A percentile compares a stretch with the other conserved stretches of the same genome.
phyloP scores from a whole-genome alignment of 2,797 vertebrate genomes.

The Periparus ater region DNA sequence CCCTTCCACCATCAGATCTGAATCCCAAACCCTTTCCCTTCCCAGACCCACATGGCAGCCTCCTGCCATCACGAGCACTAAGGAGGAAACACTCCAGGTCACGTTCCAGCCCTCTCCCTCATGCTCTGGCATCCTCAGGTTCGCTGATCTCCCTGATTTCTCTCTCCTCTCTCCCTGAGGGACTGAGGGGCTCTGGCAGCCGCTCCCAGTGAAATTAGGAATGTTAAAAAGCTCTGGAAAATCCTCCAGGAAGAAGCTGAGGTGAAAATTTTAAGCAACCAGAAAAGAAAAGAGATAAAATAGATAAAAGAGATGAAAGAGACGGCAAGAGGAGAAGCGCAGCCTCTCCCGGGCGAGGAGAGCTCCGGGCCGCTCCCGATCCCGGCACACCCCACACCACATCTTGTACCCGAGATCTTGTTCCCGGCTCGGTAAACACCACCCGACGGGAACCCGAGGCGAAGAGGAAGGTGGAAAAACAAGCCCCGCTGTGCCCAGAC shows the following conservation, averaged over 20 bases:
- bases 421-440: background rate
- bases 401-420: background rate
- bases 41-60: background rate
- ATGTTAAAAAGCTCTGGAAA: background rate
- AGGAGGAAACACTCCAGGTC: background rate
- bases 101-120: background rate
- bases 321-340: background rate
- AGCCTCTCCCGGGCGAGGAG: background rate
- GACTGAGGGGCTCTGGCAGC: fast-evolving
- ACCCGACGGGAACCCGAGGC: background rate
- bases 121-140: background rate
- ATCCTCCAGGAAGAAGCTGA: background rate
- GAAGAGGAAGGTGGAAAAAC: background rate
- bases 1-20: background rate
- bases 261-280: background rate
- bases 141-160: background rate
- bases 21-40: background rate
- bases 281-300: background rate
- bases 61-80: background rate
- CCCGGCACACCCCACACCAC: background rate
- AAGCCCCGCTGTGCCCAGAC: background rate
- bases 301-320: background rate
- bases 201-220: background rate
- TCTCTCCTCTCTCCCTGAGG: background rate
- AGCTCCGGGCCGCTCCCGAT: background rate